Conservation (phyloP, 2,888 invertebrate genomes). For the Microdon myrmicae region DNA sequence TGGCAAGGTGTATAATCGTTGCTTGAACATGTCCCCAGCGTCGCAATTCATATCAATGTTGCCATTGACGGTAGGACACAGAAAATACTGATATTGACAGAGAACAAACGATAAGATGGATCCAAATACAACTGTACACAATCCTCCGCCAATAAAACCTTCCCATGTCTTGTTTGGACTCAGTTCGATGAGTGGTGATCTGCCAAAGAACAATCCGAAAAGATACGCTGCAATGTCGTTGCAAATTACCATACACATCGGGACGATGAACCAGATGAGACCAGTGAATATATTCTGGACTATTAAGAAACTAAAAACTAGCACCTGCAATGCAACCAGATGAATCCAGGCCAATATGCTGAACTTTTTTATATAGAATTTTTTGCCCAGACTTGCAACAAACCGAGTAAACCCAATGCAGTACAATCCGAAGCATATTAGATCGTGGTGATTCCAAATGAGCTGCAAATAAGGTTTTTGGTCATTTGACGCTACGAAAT, state of each 20-base stretch:
- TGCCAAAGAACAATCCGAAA: conserved; percentile 98
- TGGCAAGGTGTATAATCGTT: conserved; percentile 78
- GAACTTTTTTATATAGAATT: conserved; percentile 97
- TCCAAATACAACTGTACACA: conserved; percentile 91
- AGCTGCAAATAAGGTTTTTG: conserved; percentile 66
- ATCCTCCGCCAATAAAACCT: conserved; percentile 95
- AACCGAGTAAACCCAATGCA: conserved; percentile 96
- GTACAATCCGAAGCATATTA: conserved; percentile 94
- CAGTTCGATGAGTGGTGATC: conserved; percentile 94
- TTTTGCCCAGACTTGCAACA: conserved; percentile 93
- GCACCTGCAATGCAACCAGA: conserved; percentile 92
- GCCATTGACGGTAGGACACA: conserved; percentile 93
- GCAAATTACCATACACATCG: conserved; percentile 97
- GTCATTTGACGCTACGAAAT: conserved; percentile 72
- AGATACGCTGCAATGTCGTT: conserved; percentile 99
- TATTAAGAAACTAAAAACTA: conserved; percentile 95
- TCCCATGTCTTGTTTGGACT: conserved; percentile 99
- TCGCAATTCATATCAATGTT: conserved; percentile 91
- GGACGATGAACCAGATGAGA: conserved; percentile 92
- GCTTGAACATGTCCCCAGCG: conserved; percentile 84
- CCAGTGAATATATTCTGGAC: conserved; percentile 98
- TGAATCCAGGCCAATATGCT: conserved; percentile 98
- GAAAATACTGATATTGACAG: conserved; percentile 90
- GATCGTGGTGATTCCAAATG: conserved; percentile 91
- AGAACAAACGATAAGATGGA: conserved; percentile 83